Percentiles rank a stretch among this genome's conserved stretches.
phyloP scores from a whole-genome alignment of 2,113 vertebrate genomes.

The Diphyllodes magnificus region DNA sequence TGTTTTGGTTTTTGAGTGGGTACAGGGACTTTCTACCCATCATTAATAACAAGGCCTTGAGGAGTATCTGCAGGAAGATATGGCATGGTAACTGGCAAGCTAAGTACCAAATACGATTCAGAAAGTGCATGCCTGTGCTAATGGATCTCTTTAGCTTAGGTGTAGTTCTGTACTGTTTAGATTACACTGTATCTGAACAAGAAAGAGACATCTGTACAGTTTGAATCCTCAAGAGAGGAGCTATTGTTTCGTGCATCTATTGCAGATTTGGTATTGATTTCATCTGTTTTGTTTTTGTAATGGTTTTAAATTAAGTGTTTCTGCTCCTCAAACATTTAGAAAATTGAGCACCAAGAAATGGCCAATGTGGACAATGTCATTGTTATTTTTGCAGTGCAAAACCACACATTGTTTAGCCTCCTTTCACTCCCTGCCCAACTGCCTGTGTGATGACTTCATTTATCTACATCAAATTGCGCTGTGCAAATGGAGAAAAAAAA shows the following conservation, averaged over 20 bases:
- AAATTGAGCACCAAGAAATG: not conserved
- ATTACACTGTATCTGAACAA: not conserved
- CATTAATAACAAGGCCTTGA: not conserved
- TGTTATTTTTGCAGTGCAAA: not conserved
- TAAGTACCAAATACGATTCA: not conserved
- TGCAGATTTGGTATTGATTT: not conserved
- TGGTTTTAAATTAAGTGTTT: not conserved
- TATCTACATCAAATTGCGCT: not conserved
- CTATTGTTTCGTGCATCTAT: not conserved
- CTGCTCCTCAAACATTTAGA: not conserved
- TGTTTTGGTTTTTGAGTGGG: not conserved
- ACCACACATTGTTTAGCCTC: not conserved
- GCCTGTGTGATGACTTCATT: not conserved
- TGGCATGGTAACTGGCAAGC: not conserved
- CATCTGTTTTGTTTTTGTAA: not conserved
- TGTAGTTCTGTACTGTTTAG: not conserved
- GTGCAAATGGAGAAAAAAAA: not conserved
- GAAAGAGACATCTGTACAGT: not conserved
- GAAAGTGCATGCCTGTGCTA: not conserved
- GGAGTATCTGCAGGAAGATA: not conserved
- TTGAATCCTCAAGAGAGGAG: not conserved
- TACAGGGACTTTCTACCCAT: not conserved
- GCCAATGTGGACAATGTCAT: accelerated
- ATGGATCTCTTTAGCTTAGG: not conserved
- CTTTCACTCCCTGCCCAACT: not conserved